phyloP scores from a whole-genome alignment of 2,797 vertebrate species.

The Aselliscus stoliczkanus region DNA sequence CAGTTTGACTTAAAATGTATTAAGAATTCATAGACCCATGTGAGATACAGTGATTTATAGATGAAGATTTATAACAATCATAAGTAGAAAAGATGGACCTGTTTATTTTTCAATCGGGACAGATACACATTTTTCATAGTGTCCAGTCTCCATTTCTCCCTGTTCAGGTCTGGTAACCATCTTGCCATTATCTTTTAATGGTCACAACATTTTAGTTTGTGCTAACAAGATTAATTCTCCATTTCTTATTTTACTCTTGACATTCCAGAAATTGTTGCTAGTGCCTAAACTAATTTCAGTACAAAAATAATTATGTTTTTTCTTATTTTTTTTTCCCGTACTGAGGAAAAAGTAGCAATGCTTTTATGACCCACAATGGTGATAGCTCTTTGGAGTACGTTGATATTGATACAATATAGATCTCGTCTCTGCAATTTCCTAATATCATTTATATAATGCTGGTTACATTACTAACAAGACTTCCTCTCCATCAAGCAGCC shows the following conservation, averaged over 20 bases:
- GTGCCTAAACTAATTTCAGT: not conserved
- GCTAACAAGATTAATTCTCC: not conserved
- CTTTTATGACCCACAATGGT: not conserved
- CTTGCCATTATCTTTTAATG: not conserved
- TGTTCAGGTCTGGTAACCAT: not conserved
- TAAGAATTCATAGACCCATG: not conserved
- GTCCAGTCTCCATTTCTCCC: not conserved
- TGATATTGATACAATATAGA: not conserved
- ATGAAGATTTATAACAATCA: not conserved
- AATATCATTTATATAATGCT: not conserved
- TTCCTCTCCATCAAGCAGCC: not conserved
- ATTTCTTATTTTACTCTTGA: conserved; percentile 29
- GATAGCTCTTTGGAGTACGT: not conserved
- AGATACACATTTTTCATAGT: not conserved
- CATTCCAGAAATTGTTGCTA: not conserved
- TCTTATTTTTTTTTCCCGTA: not conserved
- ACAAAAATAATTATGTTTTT: not conserved
- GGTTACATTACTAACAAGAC: not conserved
- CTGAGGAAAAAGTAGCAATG: not conserved
- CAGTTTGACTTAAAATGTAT: not conserved
- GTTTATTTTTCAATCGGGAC: not conserved
- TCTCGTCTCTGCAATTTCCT: not conserved
- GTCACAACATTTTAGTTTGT: not conserved
- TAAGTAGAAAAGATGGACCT: not conserved
- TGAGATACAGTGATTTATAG: not conserved